Evolutionary conservation across 2,888 invertebrate species (phyloP).

Genomic region (Patella pellucida): DNA sequence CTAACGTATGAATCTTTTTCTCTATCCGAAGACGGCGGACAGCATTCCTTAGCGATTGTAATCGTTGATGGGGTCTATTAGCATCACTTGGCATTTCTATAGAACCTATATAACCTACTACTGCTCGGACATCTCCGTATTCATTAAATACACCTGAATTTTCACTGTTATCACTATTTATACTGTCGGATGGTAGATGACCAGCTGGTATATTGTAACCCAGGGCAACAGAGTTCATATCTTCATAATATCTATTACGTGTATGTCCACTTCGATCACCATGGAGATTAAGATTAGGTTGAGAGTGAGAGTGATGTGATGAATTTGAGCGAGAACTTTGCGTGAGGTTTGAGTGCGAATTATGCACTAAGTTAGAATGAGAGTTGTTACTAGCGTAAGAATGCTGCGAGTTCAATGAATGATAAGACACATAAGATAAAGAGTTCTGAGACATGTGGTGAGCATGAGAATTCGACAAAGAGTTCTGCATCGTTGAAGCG

Average conservation of each 20-base stretch:
- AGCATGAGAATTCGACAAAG: not conserved
- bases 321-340: not conserved
- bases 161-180: slow-evolving; percentile 14
- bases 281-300: not conserved
- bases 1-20: slow-evolving; percentile 83
- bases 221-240: not conserved
- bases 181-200: slow-evolving; percentile 1
- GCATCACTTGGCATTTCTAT: slow-evolving; percentile 87
- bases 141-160: slow-evolving; percentile 16
- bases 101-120: slow-evolving; percentile 91
- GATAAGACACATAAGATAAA: not conserved
- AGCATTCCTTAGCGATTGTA: slow-evolving; percentile 84
- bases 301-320: not conserved
- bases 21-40: slow-evolving; percentile 91
- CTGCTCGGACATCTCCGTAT: slow-evolving; percentile 60
- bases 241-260: not conserved
- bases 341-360: not conserved
- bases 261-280: not conserved
- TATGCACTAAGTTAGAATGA: not conserved
- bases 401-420: slow-evolving; percentile 1
- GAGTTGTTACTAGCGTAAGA: not conserved
- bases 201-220: not conserved
- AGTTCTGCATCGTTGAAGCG: not conserved
- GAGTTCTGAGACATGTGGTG: not conserved
- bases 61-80: slow-evolving; percentile 71